These are phyloP conservation scores for Limanda limanda DNA, from an alignment of 2,113 vertebrate species.

Conservation along the genomic window DNA sequence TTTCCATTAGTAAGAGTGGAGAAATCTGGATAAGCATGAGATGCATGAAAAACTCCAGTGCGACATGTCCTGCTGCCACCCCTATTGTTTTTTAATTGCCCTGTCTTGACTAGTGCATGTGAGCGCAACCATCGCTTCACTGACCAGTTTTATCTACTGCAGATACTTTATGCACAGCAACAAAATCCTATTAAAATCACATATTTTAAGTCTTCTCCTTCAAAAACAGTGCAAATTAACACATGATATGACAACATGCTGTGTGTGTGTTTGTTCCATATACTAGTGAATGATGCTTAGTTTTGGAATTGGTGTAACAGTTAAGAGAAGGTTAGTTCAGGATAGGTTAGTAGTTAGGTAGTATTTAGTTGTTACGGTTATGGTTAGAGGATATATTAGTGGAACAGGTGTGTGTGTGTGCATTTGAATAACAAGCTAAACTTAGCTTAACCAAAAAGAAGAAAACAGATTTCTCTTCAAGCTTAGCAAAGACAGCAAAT, in stretches of 20 bases:
- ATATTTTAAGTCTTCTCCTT: too few relatives aligned
- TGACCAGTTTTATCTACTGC: too few relatives aligned
- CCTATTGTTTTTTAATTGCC: conserved; percentile 6
- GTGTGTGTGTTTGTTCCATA: neutral
- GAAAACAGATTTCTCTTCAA: conserved; percentile 18
- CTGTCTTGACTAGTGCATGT: too few relatives aligned
- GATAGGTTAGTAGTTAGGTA: too few relatives aligned
- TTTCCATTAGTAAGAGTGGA: conserved; percentile 9
- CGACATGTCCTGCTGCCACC: neutral
- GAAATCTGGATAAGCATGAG: neutral
- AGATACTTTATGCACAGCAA: too few relatives aligned
- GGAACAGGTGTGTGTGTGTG: neutral
- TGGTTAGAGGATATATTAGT: too few relatives aligned
- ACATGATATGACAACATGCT: neutral
- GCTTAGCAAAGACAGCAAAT: conserved; percentile 3
- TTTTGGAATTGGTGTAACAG: too few relatives aligned
- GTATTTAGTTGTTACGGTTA: too few relatives aligned
- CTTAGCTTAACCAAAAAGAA: neutral
- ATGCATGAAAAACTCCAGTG: neutral
- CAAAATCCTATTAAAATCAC: neutral
- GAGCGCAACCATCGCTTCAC: too few relatives aligned
- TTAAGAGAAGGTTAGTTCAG: too few relatives aligned
- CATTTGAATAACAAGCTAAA: neutral
- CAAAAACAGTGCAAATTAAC: too few relatives aligned
- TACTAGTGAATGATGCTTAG: too few relatives aligned